These are phyloP conservation scores for Callyntrura sp. DNA, from an alignment of 2,888 invertebrate genomes.

Conservation along the genomic window DNA sequence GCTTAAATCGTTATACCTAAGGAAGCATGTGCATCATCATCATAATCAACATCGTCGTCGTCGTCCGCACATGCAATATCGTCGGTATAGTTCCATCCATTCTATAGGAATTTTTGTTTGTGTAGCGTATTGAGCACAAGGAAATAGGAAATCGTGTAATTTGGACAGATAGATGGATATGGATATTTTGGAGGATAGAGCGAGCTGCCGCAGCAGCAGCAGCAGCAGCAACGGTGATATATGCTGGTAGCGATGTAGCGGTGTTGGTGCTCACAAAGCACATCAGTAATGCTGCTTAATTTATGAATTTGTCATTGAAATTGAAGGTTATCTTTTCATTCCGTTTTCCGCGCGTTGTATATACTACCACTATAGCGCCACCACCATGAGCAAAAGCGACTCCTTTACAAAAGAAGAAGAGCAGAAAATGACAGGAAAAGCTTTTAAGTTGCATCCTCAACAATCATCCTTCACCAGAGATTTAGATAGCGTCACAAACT, in stretches of 20 bases:
- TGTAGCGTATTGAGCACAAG: constrained; percentile 59
- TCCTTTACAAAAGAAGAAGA: constrained; percentile 4
- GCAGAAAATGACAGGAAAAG: constrained; percentile 10
- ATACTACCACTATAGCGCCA: neutral
- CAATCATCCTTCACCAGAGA: constrained; percentile 10
- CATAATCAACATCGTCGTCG: neutral
- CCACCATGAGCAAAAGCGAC: neutral
- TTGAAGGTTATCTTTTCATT: constrained; percentile 75
- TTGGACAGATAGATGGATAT: constrained; percentile 19
- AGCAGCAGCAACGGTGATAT: neutral
- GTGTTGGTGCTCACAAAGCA: neutral
- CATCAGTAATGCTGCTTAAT: constrained; percentile 66
- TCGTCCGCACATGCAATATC: neutral
- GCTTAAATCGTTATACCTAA: neutral
- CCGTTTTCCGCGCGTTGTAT: constrained; percentile 51
- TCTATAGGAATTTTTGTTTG: constrained; percentile 39
- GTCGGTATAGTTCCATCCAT: constrained; percentile 9
- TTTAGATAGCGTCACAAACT: too few species aligned
- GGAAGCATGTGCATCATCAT: neutral
- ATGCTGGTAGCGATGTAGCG: neutral
- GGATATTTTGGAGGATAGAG: neutral
- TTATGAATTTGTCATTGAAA: constrained; percentile 78
- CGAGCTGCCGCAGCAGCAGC: neutral
- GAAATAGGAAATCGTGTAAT: constrained; percentile 59
- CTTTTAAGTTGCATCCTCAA: constrained; percentile 36